A percentile compares a stretch with the other conserved stretches of the same genome.
These are phyloP conservation scores for Arvicanthis niloticus DNA, from an alignment of 2,113 vertebrate genomes.

Conservation along the genomic window DNA sequence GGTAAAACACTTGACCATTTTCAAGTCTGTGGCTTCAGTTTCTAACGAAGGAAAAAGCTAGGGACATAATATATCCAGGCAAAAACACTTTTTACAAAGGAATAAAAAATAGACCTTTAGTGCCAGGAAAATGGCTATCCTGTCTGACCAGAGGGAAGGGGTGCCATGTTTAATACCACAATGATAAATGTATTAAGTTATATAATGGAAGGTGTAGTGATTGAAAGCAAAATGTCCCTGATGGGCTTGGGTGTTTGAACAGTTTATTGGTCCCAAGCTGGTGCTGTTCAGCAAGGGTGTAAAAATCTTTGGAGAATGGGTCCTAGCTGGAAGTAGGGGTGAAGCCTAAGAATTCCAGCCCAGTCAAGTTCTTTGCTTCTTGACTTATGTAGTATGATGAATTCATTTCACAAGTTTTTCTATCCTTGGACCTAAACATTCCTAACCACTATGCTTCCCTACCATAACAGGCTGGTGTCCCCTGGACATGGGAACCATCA, in stretches of 20 bases:
- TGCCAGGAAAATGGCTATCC: not conserved
- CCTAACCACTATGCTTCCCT: not conserved
- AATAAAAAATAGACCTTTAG: not conserved
- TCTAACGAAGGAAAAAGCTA: fast-evolving
- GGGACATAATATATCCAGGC: too few species aligned
- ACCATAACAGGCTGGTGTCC: too few species aligned
- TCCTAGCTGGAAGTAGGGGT: not conserved
- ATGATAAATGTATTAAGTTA: not conserved
- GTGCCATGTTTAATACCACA: not conserved
- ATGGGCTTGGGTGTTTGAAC: not conserved
- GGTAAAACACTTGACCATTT: not conserved
- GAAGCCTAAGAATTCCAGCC: not conserved
- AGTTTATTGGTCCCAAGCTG: not conserved
- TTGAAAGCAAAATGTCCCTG: not conserved
- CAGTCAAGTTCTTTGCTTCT: not conserved
- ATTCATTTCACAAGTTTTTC: not conserved
- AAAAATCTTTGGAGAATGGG: too few species aligned
- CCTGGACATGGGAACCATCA: not conserved
- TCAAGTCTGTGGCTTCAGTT: not conserved
- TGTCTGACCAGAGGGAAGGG: not conserved
- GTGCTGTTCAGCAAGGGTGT: not conserved
- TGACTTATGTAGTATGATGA: not conserved
- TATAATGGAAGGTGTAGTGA: not conserved
- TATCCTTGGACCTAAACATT: not conserved
- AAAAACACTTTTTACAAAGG: not conserved